Evolutionary conservation across 2,797 vertebrate species (phyloP).

Genomic region (Propithecus deckenii): DNA sequence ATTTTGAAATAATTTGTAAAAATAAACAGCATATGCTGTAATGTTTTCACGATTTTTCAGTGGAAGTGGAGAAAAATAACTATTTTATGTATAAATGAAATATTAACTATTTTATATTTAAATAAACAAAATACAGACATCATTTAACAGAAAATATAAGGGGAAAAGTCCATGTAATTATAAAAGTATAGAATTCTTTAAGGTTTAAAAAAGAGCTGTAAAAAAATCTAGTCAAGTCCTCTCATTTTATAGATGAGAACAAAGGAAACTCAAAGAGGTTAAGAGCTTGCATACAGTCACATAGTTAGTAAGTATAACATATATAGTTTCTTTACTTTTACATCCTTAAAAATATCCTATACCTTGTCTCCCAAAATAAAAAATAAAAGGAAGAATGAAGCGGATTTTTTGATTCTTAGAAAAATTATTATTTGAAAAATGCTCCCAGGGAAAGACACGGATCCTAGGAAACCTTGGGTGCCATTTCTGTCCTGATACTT

Average conservation of each 20-base stretch:
- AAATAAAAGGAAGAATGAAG: background rate
- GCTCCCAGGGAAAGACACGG: background rate
- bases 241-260: background rate
- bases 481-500: background rate
- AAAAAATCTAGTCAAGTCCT: background rate
- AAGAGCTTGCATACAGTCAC: background rate
- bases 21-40: conserved; percentile 1
- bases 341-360: background rate
- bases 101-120: conserved; percentile 7
- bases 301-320: background rate
- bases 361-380: conserved; percentile 8
- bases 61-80: background rate
- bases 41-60: conserved; percentile 37
- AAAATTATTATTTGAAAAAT: conserved; percentile 26
- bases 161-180: background rate
- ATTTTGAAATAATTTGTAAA: background rate
- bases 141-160: background rate
- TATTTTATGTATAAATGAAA: conserved; percentile 6
- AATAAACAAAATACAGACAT: conserved; percentile 14
- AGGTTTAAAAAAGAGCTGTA: background rate
- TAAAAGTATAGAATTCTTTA: background rate
- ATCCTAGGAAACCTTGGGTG: background rate
- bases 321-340: background rate
- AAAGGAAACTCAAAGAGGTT: background rate
- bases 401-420: background rate